Percentiles rank a stretch among this genome's conserved stretches.
Evolutionary conservation across 2,797 vertebrate species (phyloP).

Genomic region (Staurois parvus): DNA sequence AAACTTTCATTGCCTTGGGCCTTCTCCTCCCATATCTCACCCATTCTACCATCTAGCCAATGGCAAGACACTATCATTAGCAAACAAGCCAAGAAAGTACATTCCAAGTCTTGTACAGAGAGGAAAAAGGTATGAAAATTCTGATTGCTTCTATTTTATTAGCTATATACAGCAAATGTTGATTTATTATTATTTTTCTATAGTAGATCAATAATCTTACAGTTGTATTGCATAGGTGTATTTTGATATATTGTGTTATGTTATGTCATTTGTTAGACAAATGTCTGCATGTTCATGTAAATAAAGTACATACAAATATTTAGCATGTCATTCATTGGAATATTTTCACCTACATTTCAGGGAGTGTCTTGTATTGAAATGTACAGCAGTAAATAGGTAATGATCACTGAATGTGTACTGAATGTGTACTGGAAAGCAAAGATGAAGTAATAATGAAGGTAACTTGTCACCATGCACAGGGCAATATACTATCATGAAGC

Average conservation of each 20-base stretch:
- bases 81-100: background rate
- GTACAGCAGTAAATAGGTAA: background rate
- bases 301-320: too few species aligned
- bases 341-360: background rate
- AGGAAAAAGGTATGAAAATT: slow-evolving; percentile 35
- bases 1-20: slow-evolving; percentile 39
- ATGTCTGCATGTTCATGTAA: background rate
- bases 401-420: background rate
- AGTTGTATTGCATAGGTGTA: background rate
- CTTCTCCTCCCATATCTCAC: slow-evolving; percentile 46
- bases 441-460: background rate
- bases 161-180: background rate
- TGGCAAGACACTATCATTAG: slow-evolving; percentile 7
- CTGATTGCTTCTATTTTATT: background rate
- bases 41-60: background rate
- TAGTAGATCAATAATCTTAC: background rate
- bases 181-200: background rate
- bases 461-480: background rate
- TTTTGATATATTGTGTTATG: background rate
- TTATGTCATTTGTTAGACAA: too few species aligned
- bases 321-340: too few species aligned
- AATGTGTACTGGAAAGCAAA: background rate
- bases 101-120: background rate
- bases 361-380: background rate
- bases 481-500: background rate